Base-by-base conservation (phyloP, 2,888 invertebrate species). In the Serripes groenlandicus region DNA sequence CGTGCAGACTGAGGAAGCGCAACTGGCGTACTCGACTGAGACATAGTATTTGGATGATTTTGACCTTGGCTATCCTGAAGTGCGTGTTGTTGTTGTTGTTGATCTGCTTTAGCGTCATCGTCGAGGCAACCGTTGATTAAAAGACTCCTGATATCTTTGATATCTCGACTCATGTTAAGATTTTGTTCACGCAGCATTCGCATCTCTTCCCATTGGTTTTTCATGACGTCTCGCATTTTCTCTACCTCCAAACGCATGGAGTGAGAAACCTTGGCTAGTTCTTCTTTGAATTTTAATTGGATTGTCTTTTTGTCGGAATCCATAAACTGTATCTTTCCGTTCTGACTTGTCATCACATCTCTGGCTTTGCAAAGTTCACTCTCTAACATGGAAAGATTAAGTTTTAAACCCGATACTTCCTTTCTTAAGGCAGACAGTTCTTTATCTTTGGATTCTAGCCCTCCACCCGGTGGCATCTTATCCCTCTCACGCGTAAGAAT, bases 151-250 rank as follows among this genome's bases (percentile, higher is more conserved):
- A 92, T 91, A 35, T 91, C 91, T 75, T 87, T 87, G 26, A 92
- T 89, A 72, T 91, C 91, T 32, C 75, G 84, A 32, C 89, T 84
- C 88, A 92, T 91, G 52, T 71, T 81, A 4, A 84, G 79, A 68
- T 91, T 92, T 75, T 91, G 91, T 78, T 90, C 88, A 5, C 92
- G 81, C 34, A 91, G 74, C 30, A 78, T 77, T 54, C 89, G 79
- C 91, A 92, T 91, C 81, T 91, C 92, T 52, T 87, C 85, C 89
- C 89, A 91, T 74, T 92, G 92, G 23, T 83, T 81, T 69, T 80
- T 85, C 92, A 92, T 91, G 9, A 91, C 89, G 28, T 91, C 91
- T 34, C 91, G 87, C 84, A 91, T 88, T 69, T 87, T 89, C 71
- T 91, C 91, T 1, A 92, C 87, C 69, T 92, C 92, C 18, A 82